Conservation (phyloP, 2,113 vertebrate genomes). For the Neotoma lepida region DNA sequence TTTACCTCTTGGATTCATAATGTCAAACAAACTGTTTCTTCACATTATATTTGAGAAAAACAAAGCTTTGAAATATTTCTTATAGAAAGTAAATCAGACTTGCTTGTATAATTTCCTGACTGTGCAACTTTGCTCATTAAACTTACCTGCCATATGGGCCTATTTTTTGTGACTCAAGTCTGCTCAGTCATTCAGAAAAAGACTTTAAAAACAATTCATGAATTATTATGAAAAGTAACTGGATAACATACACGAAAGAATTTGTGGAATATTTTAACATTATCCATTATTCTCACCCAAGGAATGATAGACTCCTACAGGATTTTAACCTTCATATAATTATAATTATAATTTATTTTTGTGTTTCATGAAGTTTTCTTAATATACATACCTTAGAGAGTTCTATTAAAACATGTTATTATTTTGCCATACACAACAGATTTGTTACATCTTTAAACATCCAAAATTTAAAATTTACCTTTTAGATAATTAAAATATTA, state of each 20-base stretch:
- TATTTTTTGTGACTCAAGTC: background rate
- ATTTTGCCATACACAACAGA: background rate
- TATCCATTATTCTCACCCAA: background rate
- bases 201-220: background rate
- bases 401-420: background rate
- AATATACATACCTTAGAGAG: background rate
- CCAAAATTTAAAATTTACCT: background rate
- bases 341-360: background rate
- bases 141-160: too few relatives aligned
- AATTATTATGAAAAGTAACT: background rate
- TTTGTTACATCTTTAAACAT: background rate
- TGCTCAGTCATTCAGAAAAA: background rate
- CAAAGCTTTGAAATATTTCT: background rate
- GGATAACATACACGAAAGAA: background rate
- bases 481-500: background rate
- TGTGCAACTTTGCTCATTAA: background rate
- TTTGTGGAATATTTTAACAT: background rate
- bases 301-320: background rate
- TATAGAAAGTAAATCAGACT: background rate
- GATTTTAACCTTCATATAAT: background rate
- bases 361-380: background rate
- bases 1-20: background rate
- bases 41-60: background rate
- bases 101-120: background rate
- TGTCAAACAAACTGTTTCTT: background rate